These are phyloP conservation scores for Tachina grossa DNA, from an alignment of 2,888 invertebrate species.

Conservation along the genomic window DNA sequence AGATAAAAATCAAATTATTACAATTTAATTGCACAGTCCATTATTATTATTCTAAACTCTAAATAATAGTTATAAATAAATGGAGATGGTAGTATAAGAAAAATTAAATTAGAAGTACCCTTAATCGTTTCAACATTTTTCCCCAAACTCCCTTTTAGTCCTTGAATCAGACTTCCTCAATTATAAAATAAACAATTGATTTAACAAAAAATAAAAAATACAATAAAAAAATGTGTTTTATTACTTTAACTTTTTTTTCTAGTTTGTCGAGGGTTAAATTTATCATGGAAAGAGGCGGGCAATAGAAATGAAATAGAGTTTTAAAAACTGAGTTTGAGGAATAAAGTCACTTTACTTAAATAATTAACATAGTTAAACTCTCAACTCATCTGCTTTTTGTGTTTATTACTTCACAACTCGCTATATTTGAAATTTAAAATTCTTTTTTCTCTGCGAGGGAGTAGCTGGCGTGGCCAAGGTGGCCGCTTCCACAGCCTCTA, in stretches of 20 bases:
- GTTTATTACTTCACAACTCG: no score
- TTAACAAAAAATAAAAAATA: constrained; percentile 45
- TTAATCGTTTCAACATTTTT: constrained; percentile 14
- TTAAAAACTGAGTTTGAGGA: no score
- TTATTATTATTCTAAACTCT: constrained; percentile 49
- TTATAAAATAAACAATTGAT: constrained; percentile 57
- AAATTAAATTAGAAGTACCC: constrained; percentile 24
- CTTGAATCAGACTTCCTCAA: constrained; percentile 35
- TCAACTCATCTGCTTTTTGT: no score
- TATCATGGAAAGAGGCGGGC: no score
- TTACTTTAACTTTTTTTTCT: not conserved
- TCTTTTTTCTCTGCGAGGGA: no score
- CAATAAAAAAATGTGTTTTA: constrained; percentile 7
- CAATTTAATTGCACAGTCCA: constrained; percentile 66
- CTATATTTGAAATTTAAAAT: no score
- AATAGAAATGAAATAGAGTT: no score
- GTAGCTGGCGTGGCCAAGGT: no score
- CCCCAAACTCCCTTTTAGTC: not conserved
- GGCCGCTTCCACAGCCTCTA: no score
- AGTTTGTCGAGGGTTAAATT: not conserved
- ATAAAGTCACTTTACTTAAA: no score
- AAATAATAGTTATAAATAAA: constrained; percentile 41
- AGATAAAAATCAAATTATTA: constrained; percentile 1
- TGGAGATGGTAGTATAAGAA: constrained; percentile 11
- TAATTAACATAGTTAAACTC: no score